Evolutionary conservation across 2,113 vertebrate genomes (phyloP), one percentile per base, ranked within the genome.

Genomic region (Tamias sibiricus): DNA sequence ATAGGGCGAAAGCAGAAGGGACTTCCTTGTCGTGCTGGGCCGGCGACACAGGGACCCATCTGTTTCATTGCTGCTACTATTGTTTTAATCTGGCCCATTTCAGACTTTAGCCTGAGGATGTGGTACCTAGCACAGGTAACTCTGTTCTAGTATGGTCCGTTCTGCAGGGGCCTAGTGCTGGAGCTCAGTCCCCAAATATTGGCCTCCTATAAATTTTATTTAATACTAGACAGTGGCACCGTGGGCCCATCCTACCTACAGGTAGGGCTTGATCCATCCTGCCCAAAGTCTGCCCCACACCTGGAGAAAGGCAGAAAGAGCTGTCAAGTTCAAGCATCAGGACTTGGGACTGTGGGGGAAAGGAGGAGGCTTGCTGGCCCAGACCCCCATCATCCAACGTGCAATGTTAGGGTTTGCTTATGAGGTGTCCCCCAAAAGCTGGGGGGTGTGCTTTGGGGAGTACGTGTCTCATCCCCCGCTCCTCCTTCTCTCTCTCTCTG

Each of bases 261-360:
- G 66, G n/a, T 54, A 6, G 20, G 12, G 16, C 30, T 13, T 1
- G 2, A 3, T 26, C 7, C 2, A 30, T 49, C 9, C 4, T n/a
- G 7, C 1, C 40, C 1, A 4, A 12, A 30, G 28, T 32, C 22
- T 19, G 10, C 14, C n/a, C 4, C 19, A 1, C 44, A 24, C 47
- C 30, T 49, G 37, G 37, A 44, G 32, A 52, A 24, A 91, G 37
- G 54, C 37, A n/a, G 42, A 47, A 22, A 81, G 54, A 2, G 3
- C 26, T 22, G 49, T 16, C 12, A 32, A 66, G 42, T 28, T 69
- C 14, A 32, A 14, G 47, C 26, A 62, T 2, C 6, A 35, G 26
- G 24, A 2, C 11, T 62, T 4, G 5, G n/a, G 30, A 57, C 2
- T 20, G 6, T 6, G 16, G 16, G 30, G 47, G 6, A 24, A 13